Conservation (phyloP, 1,140 invertebrate species). For the Camponotus floridanus region DNA sequence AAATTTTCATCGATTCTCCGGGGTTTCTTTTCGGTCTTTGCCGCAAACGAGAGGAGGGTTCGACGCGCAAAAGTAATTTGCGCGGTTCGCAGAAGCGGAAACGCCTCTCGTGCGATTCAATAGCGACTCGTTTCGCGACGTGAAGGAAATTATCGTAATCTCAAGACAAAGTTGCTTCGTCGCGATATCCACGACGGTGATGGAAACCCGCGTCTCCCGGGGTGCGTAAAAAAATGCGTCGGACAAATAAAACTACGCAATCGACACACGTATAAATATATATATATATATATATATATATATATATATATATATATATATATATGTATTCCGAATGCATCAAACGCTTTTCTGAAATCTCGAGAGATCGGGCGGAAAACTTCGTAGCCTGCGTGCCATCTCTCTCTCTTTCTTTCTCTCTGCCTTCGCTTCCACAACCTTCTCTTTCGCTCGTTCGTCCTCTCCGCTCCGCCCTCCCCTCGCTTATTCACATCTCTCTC, state of each 20-base stretch:
- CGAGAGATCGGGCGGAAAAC: slow-evolving; percentile 76
- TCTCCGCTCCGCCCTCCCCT: slow-evolving; percentile 10
- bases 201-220: background rate
- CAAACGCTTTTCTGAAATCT: slow-evolving; percentile 76
- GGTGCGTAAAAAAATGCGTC: background rate
- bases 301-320: slow-evolving; percentile 25
- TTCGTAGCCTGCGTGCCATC: slow-evolving; percentile 68
- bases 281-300: slow-evolving; percentile 34
- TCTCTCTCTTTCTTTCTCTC: slow-evolving; percentile 41
- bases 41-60: background rate
- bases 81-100: slow-evolving; percentile 9
- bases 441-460: slow-evolving; percentile 7
- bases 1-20: background rate
- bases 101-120: background rate
- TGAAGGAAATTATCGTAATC: slow-evolving; percentile 43
- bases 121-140: background rate
- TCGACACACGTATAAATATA: slow-evolving; percentile 43
- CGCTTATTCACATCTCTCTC: background rate
- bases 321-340: slow-evolving; percentile 56
- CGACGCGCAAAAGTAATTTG: slow-evolving; percentile 24
- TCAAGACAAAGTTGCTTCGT: background rate
- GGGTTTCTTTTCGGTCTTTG: background rate
- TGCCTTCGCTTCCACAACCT: slow-evolving; percentile 8
- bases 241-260: slow-evolving; percentile 28
- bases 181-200: background rate